phyloP scores from a whole-genome alignment of 2,113 vertebrate genomes.

The Pangasianodon gigas region DNA sequence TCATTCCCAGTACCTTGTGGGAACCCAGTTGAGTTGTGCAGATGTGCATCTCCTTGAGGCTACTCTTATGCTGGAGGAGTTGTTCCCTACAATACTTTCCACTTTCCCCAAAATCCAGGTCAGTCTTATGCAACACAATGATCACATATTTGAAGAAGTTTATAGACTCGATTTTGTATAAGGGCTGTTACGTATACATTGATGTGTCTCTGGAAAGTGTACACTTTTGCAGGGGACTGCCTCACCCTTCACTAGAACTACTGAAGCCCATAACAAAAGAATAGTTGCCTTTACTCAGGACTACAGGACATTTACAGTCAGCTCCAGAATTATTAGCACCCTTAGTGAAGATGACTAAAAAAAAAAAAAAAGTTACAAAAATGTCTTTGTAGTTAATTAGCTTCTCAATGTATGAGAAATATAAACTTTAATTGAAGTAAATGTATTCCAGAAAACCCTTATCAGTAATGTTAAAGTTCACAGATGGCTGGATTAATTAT shows the following conservation, averaged over 20 bases:
- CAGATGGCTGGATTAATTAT: not conserved
- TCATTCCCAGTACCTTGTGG: slow-evolving; percentile 79
- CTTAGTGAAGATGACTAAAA: not conserved
- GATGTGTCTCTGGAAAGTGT: not conserved
- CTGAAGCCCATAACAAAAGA: not conserved
- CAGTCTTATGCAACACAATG: slow-evolving; percentile 28
- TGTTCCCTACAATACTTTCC: slow-evolving; percentile 69
- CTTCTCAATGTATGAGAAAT: not conserved
- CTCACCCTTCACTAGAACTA: not conserved
- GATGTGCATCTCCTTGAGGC: slow-evolving; percentile 84
- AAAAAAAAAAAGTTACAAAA: too few relatives aligned
- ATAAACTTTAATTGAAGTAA: not conserved
- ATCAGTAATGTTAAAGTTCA: not conserved
- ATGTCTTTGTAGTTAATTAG: not conserved
- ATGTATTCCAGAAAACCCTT: not conserved
- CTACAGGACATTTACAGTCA: not conserved
- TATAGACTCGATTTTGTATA: not conserved
- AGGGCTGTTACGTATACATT: not conserved
- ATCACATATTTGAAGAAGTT: not conserved
- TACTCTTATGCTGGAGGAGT: slow-evolving; percentile 84
- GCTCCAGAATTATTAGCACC: not conserved
- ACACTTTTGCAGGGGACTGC: not conserved
- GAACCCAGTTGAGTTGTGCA: slow-evolving; percentile 81
- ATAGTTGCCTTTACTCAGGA: not conserved
- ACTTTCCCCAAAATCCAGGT: slow-evolving; percentile 84